Base-by-base conservation (phyloP, 2,888 invertebrate species). In the Lithophane socia region DNA sequence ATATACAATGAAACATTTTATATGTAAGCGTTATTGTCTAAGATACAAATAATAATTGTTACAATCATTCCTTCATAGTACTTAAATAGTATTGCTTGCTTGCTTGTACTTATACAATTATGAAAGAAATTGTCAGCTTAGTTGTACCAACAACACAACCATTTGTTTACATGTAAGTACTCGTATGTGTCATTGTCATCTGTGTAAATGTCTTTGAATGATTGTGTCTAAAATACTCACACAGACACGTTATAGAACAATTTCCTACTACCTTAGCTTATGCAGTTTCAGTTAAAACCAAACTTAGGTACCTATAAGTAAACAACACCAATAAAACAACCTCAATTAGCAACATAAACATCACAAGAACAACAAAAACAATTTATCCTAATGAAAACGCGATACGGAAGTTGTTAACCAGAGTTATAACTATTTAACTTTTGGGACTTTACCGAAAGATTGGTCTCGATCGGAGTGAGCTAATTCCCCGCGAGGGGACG, bases 401-500 rank as follows among this genome's bases (percentile, higher is more conserved):
- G 42, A 77, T 73, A 18, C 73, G 54, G 69, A 85, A 74, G 73
- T 76, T 68, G 64, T 82, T 78, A 73, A 63, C 29, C 24, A 47
- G 24, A 85, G 42, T 63, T 63, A 69, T 75, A 76, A 85, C 73
- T 76, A 76, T 74, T 73, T 60, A 52, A 67, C 76, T 80, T 77
- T 73, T 3, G 58, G 37, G 54, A 60, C 44, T 44, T 66, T 60
- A 69, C 29, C 7, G 9, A 29, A 60, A 63, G 63, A 72, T 77
- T 73, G 75, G 71, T 79, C 58, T 37, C 52, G 56, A 79, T 67
- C n/a, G 37, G 37, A 71, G 63, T 70, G 58, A 64, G 42, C 47
- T 72, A 72, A 82, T 85, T 74, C 68, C 29, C 73, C 72, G 60
- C 61, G 24, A 68, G 54, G 18, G 61, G 49, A 37, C 37, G 37